Base-by-base conservation (phyloP, 2,797 vertebrate genomes). In the Muscicapa striata region DNA sequence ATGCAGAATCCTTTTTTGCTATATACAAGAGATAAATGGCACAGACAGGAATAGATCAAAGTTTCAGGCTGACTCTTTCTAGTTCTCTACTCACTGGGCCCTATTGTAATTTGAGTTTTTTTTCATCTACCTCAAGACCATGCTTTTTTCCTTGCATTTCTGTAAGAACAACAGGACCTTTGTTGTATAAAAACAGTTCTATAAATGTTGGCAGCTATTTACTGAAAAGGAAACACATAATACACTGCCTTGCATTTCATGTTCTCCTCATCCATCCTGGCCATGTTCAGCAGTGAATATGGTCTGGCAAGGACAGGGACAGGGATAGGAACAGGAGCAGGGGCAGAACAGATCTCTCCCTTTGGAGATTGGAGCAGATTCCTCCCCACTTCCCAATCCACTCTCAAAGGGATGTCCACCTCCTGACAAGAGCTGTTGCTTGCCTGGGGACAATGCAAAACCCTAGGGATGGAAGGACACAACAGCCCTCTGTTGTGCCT, bases 11-110 rank as follows among this genome's bases (percentile, higher is more conserved):
- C 6, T 85, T 91, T 94, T 84, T 87, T 89, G 40, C 72, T 85
- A 57, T 64, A 49, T 84, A 70, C 70, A 87, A 58, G 38, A 95
- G 89, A 93, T 79, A 96, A 95, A 94, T 90, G 91, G 52, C 84
- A 93, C 34, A 67, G 38, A 78, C 75, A 93, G 46, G 73, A 96
- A 93, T 94, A 96, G 94, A 93, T 74, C 46, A 74, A 92, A 73
- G 68, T 94, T 95, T 83, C 64, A 91, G 72, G 75, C 57, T 89
- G 48, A 36, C 23, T 86, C 26, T 86, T 27, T 78, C 84, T 67
- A 69, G 46, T 59, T 90, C n/a, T 21, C 46, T 67, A 64, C 52
- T 70, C 68, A 57, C 64, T 81, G 36, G 32, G 34, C 3, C 78
- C 15, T 78, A 78, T 84, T 96, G 90, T 81, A 41, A 57, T 45